Conservation (phyloP, 2,888 invertebrate species). For the Morpho helenor region DNA sequence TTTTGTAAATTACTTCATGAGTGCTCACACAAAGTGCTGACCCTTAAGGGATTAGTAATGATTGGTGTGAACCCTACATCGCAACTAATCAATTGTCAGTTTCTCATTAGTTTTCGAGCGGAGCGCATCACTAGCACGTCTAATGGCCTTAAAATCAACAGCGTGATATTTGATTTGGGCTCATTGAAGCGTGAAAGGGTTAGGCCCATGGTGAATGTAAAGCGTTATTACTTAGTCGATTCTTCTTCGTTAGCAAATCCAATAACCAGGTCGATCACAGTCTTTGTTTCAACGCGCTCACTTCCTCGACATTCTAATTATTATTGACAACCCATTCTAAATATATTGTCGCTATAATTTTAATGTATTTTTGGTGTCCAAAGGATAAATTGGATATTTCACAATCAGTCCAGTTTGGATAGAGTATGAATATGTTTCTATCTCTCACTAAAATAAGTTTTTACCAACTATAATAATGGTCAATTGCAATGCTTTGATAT, state of each 20-base stretch:
- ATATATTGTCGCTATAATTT: too few species aligned
- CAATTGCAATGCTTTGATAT: too few species aligned
- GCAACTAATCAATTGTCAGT: neutral
- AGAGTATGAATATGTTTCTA: too few species aligned
- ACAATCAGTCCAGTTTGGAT: too few species aligned
- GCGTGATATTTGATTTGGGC: constrained; percentile 8
- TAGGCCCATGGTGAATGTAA: constrained; percentile 6
- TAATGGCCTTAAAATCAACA: neutral
- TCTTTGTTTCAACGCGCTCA: too few species aligned
- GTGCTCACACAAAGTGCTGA: neutral
- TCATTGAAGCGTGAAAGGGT: constrained; percentile 4
- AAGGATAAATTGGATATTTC: too few species aligned
- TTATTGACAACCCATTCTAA: too few species aligned
- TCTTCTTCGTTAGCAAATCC: constrained; percentile 11
- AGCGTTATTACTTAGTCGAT: constrained; percentile 7
- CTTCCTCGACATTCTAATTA: too few species aligned
- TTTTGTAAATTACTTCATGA: neutral
- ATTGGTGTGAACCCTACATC: too few species aligned
- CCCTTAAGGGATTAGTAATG: neutral
- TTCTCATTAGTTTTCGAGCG: neutral
- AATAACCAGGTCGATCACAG: constrained; percentile 1
- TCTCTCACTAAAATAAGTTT: too few species aligned
- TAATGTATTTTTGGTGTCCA: too few species aligned
- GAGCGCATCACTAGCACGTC: neutral
- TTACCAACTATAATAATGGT: too few species aligned